Evolutionary conservation across 2,888 invertebrate species (phyloP).

Genomic region (Idaea aversata): DNA sequence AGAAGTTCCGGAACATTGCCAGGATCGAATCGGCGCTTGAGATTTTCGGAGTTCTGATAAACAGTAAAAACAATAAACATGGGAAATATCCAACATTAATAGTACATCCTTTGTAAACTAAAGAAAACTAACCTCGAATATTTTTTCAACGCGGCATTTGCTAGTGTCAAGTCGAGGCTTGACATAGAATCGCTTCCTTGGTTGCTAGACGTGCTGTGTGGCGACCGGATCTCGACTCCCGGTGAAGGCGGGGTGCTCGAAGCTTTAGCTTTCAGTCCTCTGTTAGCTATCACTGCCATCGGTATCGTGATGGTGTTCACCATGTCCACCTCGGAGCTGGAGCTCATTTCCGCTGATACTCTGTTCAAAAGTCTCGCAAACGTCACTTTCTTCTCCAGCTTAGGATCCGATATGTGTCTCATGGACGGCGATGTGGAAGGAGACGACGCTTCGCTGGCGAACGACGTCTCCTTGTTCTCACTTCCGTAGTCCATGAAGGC

Average conservation of each 20-base stretch:
- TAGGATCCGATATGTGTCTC: constrained; percentile 82
- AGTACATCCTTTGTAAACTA: neutral
- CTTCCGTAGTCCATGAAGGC: constrained; percentile 70
- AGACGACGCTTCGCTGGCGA: constrained; percentile 75
- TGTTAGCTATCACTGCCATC: constrained; percentile 69
- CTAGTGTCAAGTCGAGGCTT: constrained; percentile 84
- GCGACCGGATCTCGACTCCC: constrained; percentile 80
- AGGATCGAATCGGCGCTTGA: constrained; percentile 89
- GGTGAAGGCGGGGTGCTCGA: constrained; percentile 84
- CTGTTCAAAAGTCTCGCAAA: constrained; percentile 87
- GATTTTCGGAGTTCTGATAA: constrained; percentile 81
- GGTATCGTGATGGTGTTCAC: constrained; percentile 75
- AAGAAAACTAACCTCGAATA: constrained; percentile 60
- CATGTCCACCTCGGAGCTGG: constrained; percentile 85
- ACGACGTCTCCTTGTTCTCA: constrained; percentile 82
- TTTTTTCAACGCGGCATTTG: constrained; percentile 80
- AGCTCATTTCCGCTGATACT: constrained; percentile 89
- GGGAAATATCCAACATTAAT: neutral
- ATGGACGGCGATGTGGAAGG: constrained; percentile 79
- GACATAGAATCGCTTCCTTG: constrained; percentile 89
- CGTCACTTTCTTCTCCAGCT: constrained; percentile 88
- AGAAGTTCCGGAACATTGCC: constrained; percentile 88
- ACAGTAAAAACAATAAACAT: constrained; percentile 28
- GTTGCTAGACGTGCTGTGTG: constrained; percentile 87
- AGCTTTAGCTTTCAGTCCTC: constrained; percentile 63